phyloP scores from a whole-genome alignment of 2,888 invertebrate genomes.

The Andrena trimmerana region DNA sequence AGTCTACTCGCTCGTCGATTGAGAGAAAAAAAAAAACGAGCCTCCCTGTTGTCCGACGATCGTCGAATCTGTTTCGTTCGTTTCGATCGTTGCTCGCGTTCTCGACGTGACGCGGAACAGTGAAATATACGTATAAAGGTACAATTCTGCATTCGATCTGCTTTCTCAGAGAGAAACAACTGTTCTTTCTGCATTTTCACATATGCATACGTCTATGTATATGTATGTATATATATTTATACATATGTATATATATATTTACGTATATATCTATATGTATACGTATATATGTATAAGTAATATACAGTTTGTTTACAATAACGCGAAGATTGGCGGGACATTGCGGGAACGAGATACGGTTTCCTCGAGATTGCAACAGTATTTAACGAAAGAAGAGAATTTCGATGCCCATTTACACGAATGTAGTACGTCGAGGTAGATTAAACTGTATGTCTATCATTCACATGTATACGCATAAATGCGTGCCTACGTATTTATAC shows the following conservation, averaged over 20 bases:
- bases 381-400: constrained; percentile 40
- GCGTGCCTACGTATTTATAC: neutral
- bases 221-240: constrained; percentile 44
- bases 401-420: constrained; percentile 47
- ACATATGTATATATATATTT: neutral
- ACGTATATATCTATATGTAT: constrained; percentile 23
- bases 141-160: constrained; percentile 67
- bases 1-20: neutral
- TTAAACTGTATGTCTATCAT: constrained; percentile 35
- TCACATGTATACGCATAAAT: neutral
- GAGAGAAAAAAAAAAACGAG: neutral
- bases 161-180: constrained; percentile 69
- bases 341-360: constrained; percentile 59
- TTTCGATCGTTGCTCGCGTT: constrained; percentile 29
- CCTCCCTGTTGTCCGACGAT: neutral
- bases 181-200: constrained; percentile 48
- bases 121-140: constrained; percentile 79
- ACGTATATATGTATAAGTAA: constrained; percentile 75
- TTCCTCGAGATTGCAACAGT: constrained; percentile 42
- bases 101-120: constrained; percentile 57
- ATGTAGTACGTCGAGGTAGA: constrained; percentile 53
- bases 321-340: constrained; percentile 67
- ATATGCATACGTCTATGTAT: constrained; percentile 53
- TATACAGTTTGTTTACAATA: constrained; percentile 82
- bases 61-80: constrained; percentile 1